Percentiles rank a stretch among this genome's conserved stretches.
Conservation (phyloP, 2,797 vertebrate species). For the Pangasius djambal region DNA sequence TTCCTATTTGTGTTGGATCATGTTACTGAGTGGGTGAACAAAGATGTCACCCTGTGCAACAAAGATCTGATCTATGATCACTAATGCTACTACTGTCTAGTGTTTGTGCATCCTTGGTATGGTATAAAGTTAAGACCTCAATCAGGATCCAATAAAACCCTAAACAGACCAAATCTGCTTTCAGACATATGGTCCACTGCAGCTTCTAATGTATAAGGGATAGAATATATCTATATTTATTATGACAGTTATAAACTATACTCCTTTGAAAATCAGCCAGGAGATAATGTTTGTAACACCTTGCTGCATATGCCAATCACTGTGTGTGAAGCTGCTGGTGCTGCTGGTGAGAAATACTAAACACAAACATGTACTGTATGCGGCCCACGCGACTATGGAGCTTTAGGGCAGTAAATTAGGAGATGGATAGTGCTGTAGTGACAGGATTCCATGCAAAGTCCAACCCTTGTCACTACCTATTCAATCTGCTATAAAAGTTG, state of each 20-base stretch:
- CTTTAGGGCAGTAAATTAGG: slow-evolving; percentile 34
- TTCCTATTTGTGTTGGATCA: not conserved
- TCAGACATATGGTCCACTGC: not conserved
- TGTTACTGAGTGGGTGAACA: not conserved
- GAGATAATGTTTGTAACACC: slow-evolving; percentile 46
- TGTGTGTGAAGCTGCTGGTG: not conserved
- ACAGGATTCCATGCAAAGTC: slow-evolving; percentile 23
- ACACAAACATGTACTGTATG: slow-evolving; percentile 23
- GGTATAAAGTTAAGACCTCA: not conserved
- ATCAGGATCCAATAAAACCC: not conserved
- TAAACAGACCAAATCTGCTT: slow-evolving; percentile 3
- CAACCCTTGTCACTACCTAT: slow-evolving; percentile 21
- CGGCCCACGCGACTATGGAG: not conserved
- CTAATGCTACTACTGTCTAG: not conserved
- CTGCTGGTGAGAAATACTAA: slow-evolving; percentile 44
- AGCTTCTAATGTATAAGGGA: not conserved
- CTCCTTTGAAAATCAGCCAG: slow-evolving; percentile 26
- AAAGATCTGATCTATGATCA: not conserved
- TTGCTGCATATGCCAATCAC: slow-evolving; percentile 44
- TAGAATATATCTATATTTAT: slow-evolving; percentile 38
- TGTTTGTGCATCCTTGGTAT: not conserved
- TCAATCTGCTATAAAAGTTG: slow-evolving; percentile 31
- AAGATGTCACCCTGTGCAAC: not conserved
- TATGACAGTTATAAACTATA: slow-evolving; percentile 41
- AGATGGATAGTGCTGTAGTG: slow-evolving; percentile 38